phyloP scores from a whole-genome alignment of 2,888 invertebrate genomes.

The Eumerus sabulonum region DNA sequence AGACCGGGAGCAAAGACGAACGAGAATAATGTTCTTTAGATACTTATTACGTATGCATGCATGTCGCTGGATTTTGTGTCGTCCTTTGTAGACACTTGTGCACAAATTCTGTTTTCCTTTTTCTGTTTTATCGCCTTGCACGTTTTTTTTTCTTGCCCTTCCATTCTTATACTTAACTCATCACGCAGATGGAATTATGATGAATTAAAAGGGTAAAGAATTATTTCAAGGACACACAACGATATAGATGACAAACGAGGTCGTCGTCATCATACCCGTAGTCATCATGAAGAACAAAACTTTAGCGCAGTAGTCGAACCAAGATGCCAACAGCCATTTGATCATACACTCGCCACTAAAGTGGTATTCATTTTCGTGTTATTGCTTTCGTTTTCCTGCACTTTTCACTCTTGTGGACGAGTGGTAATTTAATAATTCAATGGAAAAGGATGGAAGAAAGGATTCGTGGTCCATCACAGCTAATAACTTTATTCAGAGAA shows the following conservation, averaged over 20 bases:
- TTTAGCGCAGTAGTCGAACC: conserved; percentile 27
- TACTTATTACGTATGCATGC: conserved; percentile 68
- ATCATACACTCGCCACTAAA: conserved; percentile 21
- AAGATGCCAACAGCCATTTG: conserved; percentile 23
- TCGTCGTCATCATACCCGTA: conserved; percentile 39
- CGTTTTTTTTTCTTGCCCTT: neutral
- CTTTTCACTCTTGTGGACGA: conserved; percentile 15
- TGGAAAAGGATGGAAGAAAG: conserved; percentile 33
- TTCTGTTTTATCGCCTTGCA: conserved; percentile 1
- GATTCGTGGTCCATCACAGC: conserved; percentile 12
- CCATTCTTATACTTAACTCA: conserved; percentile 39
- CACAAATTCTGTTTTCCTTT: conserved; percentile 36
- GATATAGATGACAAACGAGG: conserved; percentile 64
- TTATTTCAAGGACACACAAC: conserved; percentile 66
- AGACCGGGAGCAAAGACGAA: conserved; percentile 29
- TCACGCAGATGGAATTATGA: conserved; percentile 68
- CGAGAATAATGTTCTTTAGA: conserved; percentile 61
- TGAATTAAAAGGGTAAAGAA: conserved; percentile 67
- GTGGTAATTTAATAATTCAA: conserved; percentile 50
- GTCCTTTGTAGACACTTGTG: conserved; percentile 66
- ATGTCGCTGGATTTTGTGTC: conserved; percentile 66
- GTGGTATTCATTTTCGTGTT: conserved; percentile 40
- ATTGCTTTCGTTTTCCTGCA: neutral
- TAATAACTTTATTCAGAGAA: conserved; percentile 48
- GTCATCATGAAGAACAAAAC: conserved; percentile 34